Conservation (phyloP, 2,888 invertebrate species). For the Epicampocera succincta region DNA sequence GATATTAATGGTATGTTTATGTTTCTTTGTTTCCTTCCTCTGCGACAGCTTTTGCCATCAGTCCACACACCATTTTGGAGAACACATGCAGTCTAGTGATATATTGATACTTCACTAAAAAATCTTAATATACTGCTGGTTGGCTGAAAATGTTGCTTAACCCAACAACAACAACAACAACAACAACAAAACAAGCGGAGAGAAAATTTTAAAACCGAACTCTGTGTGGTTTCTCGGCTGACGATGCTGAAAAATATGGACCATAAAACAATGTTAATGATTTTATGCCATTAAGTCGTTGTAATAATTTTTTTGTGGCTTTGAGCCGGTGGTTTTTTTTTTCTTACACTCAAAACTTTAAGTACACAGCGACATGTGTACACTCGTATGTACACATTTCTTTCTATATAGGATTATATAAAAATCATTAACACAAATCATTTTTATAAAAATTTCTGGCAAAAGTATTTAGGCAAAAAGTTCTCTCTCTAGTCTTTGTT, state of each 20-base stretch:
- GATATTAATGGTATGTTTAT: conserved; percentile 41
- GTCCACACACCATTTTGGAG: conserved; percentile 31
- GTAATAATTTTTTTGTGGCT: conserved; percentile 45
- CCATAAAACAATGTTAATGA: conserved; percentile 67
- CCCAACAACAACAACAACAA: not conserved
- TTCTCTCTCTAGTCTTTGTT: too few species aligned
- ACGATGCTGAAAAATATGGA: conserved; percentile 60
- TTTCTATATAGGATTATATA: too few species aligned
- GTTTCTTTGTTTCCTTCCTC: conserved; percentile 40
- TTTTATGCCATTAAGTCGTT: conserved; percentile 66
- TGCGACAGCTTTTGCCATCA: not conserved
- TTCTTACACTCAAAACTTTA: conserved; percentile 28
- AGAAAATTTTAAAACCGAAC: not conserved
- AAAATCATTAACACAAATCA: too few species aligned
- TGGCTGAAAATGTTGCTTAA: conserved; percentile 7
- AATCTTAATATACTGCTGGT: conserved; percentile 38
- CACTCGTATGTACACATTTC: too few species aligned
- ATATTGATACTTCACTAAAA: conserved; percentile 60
- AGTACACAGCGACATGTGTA: too few species aligned
- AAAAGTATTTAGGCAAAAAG: too few species aligned
- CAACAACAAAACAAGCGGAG: not conserved
- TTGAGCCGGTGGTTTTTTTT: conserved; percentile 17
- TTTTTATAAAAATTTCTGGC: too few species aligned
- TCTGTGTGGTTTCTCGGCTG: conserved; percentile 52
- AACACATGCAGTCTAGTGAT: conserved; percentile 65